A percentile compares a stretch with the other conserved stretches of the same genome.
phyloP scores from a whole-genome alignment of 2,888 invertebrate species.

The Scaptodrosophila latifasciaeformis region DNA sequence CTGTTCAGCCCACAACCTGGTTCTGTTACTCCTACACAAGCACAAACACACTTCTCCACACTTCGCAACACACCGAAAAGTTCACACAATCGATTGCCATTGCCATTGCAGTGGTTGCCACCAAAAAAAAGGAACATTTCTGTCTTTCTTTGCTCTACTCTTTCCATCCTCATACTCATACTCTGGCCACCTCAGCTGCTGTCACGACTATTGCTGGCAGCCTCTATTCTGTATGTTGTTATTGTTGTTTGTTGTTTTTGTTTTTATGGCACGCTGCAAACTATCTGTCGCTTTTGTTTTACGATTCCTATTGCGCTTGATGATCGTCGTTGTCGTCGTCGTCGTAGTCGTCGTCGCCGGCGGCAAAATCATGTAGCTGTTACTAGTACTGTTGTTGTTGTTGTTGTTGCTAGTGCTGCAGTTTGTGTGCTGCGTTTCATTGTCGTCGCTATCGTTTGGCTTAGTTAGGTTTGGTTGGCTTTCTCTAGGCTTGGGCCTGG shows the following conservation, averaged over 20 bases:
- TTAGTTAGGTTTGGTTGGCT: constrained; percentile 19
- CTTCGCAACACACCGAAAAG: constrained; percentile 49
- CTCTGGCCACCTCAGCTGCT: constrained; percentile 17
- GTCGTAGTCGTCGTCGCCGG: constrained; percentile 28
- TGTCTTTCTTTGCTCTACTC: too few species aligned
- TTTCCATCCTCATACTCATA: too few species aligned
- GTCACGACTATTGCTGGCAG: not conserved
- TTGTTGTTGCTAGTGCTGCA: constrained; percentile 30
- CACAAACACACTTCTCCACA: constrained; percentile 29
- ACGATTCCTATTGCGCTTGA: constrained; percentile 63
- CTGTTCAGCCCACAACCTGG: constrained; percentile 5
- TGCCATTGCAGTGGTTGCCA: constrained; percentile 39
- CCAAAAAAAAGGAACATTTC: too few species aligned
- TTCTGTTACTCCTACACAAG: too few species aligned
- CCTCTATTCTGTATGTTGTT: constrained; percentile 12
- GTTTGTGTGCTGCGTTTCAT: constrained; percentile 33
- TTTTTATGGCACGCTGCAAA: constrained; percentile 55
- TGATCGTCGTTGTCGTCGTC: constrained; percentile 52
- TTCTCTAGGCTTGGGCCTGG: not conserved
- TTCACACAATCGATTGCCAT: constrained; percentile 59
- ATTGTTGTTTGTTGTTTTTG: constrained; percentile 38
- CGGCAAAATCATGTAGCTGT: constrained; percentile 60
- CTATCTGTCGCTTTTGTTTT: constrained; percentile 67
- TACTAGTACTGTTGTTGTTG: constrained; percentile 61
- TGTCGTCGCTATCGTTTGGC: constrained; percentile 20